Conservation (phyloP, 2,113 vertebrate genomes). For the Rhinolophus ferrumequinum region DNA sequence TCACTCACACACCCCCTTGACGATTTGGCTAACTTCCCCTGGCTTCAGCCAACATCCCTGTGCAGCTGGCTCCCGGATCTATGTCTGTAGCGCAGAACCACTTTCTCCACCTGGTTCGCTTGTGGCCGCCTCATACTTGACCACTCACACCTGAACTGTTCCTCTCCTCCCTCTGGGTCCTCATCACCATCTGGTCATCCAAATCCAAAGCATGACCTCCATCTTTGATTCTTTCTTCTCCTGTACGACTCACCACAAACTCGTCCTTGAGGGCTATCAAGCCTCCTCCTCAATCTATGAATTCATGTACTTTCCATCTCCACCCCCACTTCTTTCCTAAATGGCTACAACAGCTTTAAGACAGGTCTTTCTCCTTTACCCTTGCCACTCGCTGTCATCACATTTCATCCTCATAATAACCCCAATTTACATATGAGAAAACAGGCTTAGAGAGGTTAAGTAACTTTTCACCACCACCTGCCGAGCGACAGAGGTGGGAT, state of each 20-base stretch:
- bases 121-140: not conserved
- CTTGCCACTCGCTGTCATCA: not conserved
- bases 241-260: not conserved
- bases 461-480: not conserved
- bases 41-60: too few species aligned
- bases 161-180: not conserved
- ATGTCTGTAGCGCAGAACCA: not conserved
- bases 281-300: not conserved
- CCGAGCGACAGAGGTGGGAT: not conserved
- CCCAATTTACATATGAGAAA: not conserved
- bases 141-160: not conserved
- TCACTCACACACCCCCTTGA: not conserved
- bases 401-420: not conserved
- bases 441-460: not conserved
- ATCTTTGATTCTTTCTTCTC: not conserved
- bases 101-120: not conserved
- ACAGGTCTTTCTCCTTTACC: not conserved
- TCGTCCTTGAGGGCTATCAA: not conserved
- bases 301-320: not conserved
- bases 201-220: not conserved
- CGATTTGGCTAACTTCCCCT: accelerated
- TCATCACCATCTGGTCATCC: not conserved
- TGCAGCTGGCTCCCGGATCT: not conserved
- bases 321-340: not conserved
- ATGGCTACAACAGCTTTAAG: not conserved